Evolutionary conservation across 1,140 invertebrate genomes (phyloP), one percentile per base, ranked within the genome.

Genomic region (Zaprionus tsacasi): DNA sequence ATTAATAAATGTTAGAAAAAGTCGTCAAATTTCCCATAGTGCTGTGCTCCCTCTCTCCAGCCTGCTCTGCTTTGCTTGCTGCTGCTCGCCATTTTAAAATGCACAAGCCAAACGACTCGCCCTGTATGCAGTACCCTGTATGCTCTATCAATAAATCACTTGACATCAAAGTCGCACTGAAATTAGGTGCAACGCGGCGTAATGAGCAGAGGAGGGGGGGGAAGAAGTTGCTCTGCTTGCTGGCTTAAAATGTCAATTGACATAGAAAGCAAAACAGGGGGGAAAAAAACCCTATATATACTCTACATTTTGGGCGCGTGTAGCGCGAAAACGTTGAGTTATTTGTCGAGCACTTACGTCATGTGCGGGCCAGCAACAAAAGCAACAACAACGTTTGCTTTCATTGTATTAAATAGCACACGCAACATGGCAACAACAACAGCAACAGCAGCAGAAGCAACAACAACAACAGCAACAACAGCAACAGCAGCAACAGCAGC

Each of bases 371-470:
- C 59, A 58, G 48, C 61, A 40, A 50, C 35, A 30, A 52, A 17
- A 25, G 6, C 2, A 25, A 4, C 50, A 25, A 21, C 4, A 52
- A 10, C 12, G 7, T 59, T 43, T 67, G 57, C 45, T 45, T 75
- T 52, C 70, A 81, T 81, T 81, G 74, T 86, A 81, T 78, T 86
- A 85, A 86, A 85, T 81, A 50, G 81, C 77, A 77, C 81, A 79
- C 83, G 76, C 57, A 69, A 76, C 33, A 5, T 12, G n/a, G 38
- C 38, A 40, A 11, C 70, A 57, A 5, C 38, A 40, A 40, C 13
- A 40, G 2, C 38, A 40, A 13, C 38, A 45, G n/a, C 70, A 57
- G 2, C 52, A 58, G n/a, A 54, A 40, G 25, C 35, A 33, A 13
- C 50, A 25, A 6, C 13, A 52, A 0, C 48, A 21, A 0, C 10